Base-by-base conservation (phyloP, 2,797 vertebrate genomes). In the Danio aesculapii region DNA sequence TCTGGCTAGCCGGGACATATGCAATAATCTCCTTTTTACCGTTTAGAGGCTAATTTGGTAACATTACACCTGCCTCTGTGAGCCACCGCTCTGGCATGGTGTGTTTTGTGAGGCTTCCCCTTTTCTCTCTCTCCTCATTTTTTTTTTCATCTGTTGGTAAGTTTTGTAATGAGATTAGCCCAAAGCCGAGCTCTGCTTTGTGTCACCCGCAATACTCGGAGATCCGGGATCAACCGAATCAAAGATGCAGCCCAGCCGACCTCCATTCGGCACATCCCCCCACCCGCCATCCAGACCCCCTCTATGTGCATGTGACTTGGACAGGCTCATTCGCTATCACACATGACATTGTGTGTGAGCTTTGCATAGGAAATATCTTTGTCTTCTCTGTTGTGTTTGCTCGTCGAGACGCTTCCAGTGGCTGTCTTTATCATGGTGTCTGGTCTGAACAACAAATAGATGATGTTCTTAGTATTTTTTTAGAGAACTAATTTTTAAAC, bases 1-100 rank as follows among this genome's bases (percentile, higher is more conserved):
- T 91, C 92, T 90, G 92, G 92, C 92, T 93, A 91, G 92, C 91
- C 90, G 90, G 91, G 90, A 81, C 89, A 93, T 94, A 94, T 92
- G 93, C 92, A 93, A 94, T 95, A 94, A 95, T 95, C 94, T 94
- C 92, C 94, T 95, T 95, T 95, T 94, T 94, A 94, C 90, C 91
- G 87, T 94, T 95, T 95, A 95, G 92, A 92, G 92, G 92, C 92
- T 95, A 95, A 95, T 95, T 94, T 94, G 93, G 92, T 94, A 95
- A 94, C 92, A 93, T 94, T 94, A 94, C 92, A 95, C 93, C 94
- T 95, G 93, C 92, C 92, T 94, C 91, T 87, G 87, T 91, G 92
- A 93, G 93, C 93, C 89, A 84, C 87, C 78, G 89, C 90, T 92
- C 88, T 91, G 91, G 91, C 89, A 86, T 85, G 75, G 88, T 86